Percentiles rank a stretch among this genome's conserved stretches.
phyloP scores from a whole-genome alignment of 2,113 vertebrate species.

The Hippocampus barbouri region DNA sequence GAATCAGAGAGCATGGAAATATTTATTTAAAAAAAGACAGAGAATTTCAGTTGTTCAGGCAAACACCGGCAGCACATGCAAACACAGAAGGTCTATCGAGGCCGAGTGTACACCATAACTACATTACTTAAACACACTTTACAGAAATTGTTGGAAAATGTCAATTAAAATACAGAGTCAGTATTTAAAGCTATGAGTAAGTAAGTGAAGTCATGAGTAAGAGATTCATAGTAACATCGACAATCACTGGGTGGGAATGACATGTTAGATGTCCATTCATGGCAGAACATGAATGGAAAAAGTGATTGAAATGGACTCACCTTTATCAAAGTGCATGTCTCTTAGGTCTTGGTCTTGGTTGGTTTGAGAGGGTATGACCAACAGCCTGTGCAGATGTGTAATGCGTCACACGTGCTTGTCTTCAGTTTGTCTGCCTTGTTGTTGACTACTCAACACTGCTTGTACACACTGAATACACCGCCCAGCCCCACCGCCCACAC shows the following conservation, averaged over 20 bases:
- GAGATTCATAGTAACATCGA: not conserved
- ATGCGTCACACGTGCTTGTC: not conserved
- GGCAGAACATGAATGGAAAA: not conserved
- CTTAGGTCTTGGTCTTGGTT: conserved; percentile 22
- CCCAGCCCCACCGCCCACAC: conserved; percentile 31
- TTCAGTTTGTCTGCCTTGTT: conserved; percentile 25
- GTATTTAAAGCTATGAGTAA: too few relatives aligned
- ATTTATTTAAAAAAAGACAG: not conserved
- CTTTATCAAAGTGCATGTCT: conserved; percentile 78
- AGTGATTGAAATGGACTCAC: conserved; percentile 55
- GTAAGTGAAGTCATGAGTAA: not conserved
- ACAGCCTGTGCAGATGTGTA: not conserved
- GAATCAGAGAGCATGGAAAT: not conserved
- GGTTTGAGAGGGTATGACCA: not conserved
- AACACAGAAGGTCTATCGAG: too few relatives aligned
- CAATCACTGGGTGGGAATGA: not conserved
- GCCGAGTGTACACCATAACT: too few relatives aligned
- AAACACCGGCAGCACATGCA: too few relatives aligned
- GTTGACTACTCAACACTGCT: conserved; percentile 10
- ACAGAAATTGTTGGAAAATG: not conserved
- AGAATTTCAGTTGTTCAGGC: not conserved
- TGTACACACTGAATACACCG: conserved; percentile 44
- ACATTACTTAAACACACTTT: not conserved
- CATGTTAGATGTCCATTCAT: not conserved
- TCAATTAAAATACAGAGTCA: too few relatives aligned